These are phyloP conservation scores for Oligia fasciuncula DNA, from an alignment of 2,888 invertebrate genomes.

Conservation along the genomic window DNA sequence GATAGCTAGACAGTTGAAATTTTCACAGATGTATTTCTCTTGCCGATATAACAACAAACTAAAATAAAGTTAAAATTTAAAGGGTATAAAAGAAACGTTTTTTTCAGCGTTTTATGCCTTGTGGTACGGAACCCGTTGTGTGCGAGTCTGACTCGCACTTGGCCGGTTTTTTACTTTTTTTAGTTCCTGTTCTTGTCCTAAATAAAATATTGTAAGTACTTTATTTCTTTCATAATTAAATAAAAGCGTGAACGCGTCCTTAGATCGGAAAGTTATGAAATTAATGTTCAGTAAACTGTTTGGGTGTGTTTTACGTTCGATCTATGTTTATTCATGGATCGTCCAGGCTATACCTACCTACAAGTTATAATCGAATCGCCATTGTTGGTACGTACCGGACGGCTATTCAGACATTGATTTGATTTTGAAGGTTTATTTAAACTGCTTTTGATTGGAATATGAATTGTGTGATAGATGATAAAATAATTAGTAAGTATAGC, in stretches of 20 bases:
- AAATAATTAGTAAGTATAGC: not conserved
- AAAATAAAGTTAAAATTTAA: no score
- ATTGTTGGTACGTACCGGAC: not conserved
- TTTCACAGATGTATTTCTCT: no score
- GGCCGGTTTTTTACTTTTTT: not conserved
- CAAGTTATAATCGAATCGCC: constrained; percentile 38
- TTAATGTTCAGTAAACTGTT: constrained; percentile 26
- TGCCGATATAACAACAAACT: no score
- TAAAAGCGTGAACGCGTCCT: constrained; percentile 4
- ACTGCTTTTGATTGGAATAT: constrained; percentile 22
- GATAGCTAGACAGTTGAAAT: no score
- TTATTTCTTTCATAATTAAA: not conserved
- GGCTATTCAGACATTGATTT: constrained; percentile 19
- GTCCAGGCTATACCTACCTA: not conserved
- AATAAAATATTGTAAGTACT: not conserved
- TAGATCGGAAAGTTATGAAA: constrained; percentile 31
- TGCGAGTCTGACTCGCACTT: no score
- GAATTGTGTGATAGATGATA: not conserved
- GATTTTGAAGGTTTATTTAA: constrained; percentile 23
- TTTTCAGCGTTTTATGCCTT: no score
- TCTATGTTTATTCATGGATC: constrained; percentile 47
- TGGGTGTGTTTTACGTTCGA: constrained; percentile 34
- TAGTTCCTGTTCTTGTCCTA: not conserved
- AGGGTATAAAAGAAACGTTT: no score
- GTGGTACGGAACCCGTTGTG: no score